These are phyloP conservation scores for Dinomys branickii DNA, from an alignment of 2,113 vertebrate genomes.

Conservation along the genomic window DNA sequence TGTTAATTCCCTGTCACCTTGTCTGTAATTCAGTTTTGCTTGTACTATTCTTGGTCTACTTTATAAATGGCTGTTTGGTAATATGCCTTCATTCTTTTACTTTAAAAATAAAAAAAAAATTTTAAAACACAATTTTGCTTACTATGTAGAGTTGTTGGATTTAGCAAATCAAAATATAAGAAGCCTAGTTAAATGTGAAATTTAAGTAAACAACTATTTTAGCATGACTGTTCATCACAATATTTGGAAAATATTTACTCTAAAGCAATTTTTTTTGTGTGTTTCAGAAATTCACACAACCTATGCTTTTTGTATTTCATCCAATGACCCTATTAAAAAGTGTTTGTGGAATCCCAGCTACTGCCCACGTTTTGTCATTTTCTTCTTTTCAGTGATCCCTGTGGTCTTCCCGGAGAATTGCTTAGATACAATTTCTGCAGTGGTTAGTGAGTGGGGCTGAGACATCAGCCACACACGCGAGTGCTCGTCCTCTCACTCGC, in stretches of 20 bases:
- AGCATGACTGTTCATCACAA: not conserved
- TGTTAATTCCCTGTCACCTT: too few species aligned
- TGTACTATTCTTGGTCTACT: too few species aligned
- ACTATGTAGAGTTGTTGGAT: not conserved
- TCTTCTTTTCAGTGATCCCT: not conserved
- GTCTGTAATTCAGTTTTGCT: too few species aligned
- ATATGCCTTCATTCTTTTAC: too few species aligned
- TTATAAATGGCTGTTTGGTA: too few species aligned
- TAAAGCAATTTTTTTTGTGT: not conserved
- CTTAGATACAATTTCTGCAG: not conserved
- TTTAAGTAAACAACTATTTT: constrained; percentile 2
- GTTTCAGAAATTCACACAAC: not conserved
- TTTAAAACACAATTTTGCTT: too few species aligned
- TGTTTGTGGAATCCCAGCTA: not conserved
- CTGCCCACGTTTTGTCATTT: not conserved
- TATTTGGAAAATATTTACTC: not conserved
- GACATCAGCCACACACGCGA: not conserved
- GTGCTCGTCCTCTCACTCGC: not conserved
- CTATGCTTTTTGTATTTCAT: not conserved
- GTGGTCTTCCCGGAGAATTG: not conserved
- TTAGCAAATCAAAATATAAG: not conserved
- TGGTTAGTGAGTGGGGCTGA: not conserved
- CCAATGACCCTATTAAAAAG: not conserved
- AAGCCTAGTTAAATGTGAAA: not conserved
- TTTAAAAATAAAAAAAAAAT: too few species aligned